Evolutionary conservation across 2,797 vertebrate genomes (phyloP).

Genomic region (Danio aesculapii): DNA sequence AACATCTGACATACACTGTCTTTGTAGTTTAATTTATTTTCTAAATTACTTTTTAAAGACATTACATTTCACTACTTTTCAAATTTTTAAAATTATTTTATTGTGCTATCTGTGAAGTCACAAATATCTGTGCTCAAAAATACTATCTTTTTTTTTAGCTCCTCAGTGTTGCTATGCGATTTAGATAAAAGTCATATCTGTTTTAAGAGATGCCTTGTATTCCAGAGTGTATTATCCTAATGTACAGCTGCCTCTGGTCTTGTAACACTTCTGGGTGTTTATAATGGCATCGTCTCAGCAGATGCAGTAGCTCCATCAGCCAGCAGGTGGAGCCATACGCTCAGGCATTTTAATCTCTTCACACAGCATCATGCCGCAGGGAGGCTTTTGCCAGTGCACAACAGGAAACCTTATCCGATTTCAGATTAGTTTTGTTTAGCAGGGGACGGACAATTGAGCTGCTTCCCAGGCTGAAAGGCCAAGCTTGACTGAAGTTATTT

Average conservation of each 20-base stretch:
- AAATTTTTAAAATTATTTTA: too few species aligned
- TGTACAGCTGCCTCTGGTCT: not conserved
- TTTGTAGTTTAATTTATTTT: not conserved
- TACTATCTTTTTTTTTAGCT: not conserved
- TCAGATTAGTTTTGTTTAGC: slow-evolving; percentile 30
- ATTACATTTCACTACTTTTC: not conserved
- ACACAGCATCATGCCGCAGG: slow-evolving; percentile 1
- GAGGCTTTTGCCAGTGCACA: slow-evolving; percentile 5
- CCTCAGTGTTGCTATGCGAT: slow-evolving; percentile 1
- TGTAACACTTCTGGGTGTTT: not conserved
- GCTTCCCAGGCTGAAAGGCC: slow-evolving; percentile 27
- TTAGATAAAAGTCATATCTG: not conserved
- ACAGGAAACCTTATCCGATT: slow-evolving; percentile 16
- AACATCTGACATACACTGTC: not conserved
- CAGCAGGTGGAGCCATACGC: slow-evolving; percentile 52
- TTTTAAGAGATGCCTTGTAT: slow-evolving; percentile 8
- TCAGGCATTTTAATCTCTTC: slow-evolving; percentile 14
- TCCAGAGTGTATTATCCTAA: not conserved
- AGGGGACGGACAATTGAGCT: slow-evolving; percentile 22
- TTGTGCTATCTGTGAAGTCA: not conserved
- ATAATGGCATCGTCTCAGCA: not conserved
- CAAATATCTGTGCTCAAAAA: not conserved
- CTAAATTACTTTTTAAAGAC: not conserved
- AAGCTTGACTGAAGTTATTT: slow-evolving; percentile 1
- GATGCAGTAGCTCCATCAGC: not conserved